These are phyloP conservation scores for Euura saliciscinereae DNA, from an alignment of 1,140 invertebrate genomes.

Conservation along the genomic window DNA sequence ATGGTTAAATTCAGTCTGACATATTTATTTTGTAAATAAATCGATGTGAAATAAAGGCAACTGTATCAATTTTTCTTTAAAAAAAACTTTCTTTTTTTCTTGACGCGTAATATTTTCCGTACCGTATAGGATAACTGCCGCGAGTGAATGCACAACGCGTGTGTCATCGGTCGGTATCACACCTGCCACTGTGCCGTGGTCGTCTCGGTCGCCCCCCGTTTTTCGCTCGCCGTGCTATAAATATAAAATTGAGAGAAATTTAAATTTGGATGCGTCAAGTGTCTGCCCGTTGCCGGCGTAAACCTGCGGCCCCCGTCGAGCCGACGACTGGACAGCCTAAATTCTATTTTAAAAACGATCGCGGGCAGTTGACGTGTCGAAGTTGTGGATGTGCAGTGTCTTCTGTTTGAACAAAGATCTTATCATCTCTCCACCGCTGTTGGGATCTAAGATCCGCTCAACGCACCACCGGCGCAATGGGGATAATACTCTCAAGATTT, in stretches of 20 bases:
- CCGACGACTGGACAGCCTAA: neutral
- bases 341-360: neutral
- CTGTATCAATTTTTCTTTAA: too few species aligned
- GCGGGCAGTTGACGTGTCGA: neutral
- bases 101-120: too few species aligned
- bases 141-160: neutral
- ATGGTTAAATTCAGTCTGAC: too few species aligned
- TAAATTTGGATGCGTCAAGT: slow-evolving; percentile 3
- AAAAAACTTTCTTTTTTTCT: too few species aligned
- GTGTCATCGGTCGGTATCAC: neutral
- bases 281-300: neutral
- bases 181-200: neutral
- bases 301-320: neutral
- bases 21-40: too few species aligned
- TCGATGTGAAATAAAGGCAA: too few species aligned
- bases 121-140: too few species aligned
- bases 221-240: neutral
- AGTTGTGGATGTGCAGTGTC: too few species aligned
- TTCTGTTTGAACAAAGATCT: too few species aligned
- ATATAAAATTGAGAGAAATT: neutral
- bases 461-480: slow-evolving; percentile 40
- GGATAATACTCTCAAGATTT: slow-evolving; percentile 54
- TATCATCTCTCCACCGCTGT: neutral
- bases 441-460: neutral
- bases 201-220: neutral